These are phyloP conservation scores for Cyclina sinensis DNA, from an alignment of 1,140 invertebrate genomes.

Conservation along the genomic window DNA sequence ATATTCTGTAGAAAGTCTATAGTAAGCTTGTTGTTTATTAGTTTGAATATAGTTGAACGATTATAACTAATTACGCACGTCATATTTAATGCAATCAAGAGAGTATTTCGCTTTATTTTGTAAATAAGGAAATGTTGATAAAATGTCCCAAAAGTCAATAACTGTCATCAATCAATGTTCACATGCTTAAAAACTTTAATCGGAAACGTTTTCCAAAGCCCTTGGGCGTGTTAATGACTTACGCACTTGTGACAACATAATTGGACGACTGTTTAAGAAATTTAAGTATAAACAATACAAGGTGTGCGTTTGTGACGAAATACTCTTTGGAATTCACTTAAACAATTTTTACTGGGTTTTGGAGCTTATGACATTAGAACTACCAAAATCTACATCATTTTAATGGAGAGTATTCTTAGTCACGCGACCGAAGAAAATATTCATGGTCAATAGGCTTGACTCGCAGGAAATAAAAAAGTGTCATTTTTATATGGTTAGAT, in stretches of 20 bases:
- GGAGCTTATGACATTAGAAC: too few relatives aligned
- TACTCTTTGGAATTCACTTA: too few relatives aligned
- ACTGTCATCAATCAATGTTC: conserved; percentile 11
- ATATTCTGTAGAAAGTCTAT: too few relatives aligned
- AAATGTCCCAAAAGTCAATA: neutral
- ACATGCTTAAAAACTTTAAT: conserved; percentile 22
- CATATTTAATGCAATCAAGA: too few relatives aligned
- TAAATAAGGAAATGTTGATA: conserved; percentile 36
- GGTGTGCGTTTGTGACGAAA: too few relatives aligned
- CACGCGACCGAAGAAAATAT: neutral
- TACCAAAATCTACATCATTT: neutral
- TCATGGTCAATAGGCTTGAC: conserved; percentile 20
- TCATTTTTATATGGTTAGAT: conserved; percentile 3
- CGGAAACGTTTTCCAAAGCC: conserved; percentile 21
- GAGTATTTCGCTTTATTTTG: neutral
- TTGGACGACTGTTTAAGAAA: neutral
- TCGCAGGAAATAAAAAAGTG: too few relatives aligned
- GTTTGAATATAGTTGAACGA: too few relatives aligned
- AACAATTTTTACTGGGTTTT: too few relatives aligned
- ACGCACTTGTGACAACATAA: neutral
- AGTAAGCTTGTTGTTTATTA: too few relatives aligned
- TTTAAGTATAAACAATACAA: too few relatives aligned
- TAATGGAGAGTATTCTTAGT: neutral
- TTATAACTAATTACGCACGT: too few relatives aligned
- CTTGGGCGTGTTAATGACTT: neutral